Conservation (phyloP, 2,113 vertebrate genomes). For the Esox niger region DNA sequence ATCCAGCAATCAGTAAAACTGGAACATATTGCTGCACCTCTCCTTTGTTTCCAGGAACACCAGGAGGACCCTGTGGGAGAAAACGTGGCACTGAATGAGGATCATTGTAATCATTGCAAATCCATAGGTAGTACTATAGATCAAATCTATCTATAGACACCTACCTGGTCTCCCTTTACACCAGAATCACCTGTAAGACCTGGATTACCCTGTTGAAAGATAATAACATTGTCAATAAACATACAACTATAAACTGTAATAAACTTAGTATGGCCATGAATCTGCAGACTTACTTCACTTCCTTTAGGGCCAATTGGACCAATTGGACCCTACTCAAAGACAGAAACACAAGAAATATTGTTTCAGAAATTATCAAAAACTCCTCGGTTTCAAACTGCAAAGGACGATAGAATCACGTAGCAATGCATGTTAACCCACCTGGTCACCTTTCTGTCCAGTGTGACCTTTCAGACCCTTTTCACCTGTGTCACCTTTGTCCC, state of each 20-base stretch:
- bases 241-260: background rate
- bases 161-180: slow-evolving; percentile 73
- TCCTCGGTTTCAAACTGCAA: background rate
- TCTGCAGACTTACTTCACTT: slow-evolving; percentile 54
- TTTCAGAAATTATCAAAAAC: background rate
- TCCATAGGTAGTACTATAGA: background rate
- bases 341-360: background rate
- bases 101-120: background rate
- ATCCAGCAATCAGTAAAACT: too few relatives aligned
- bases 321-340: slow-evolving; percentile 59
- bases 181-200: slow-evolving; percentile 63
- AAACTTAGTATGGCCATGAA: background rate
- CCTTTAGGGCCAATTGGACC: slow-evolving; percentile 73
- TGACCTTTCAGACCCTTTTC: slow-evolving; percentile 73
- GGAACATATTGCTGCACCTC: slow-evolving; percentile 55
- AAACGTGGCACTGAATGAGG: background rate
- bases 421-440: slow-evolving; percentile 51
- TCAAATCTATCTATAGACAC: background rate
- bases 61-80: slow-evolving; percentile 69
- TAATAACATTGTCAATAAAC: background rate
- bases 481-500: slow-evolving; percentile 68
- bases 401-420: background rate
- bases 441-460: slow-evolving; percentile 75
- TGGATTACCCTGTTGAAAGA: slow-evolving; percentile 61
- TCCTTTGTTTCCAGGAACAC: slow-evolving; percentile 71